Evolutionary conservation across 2,888 invertebrate genomes (phyloP).

Genomic region (Trachelus iudaicus): DNA sequence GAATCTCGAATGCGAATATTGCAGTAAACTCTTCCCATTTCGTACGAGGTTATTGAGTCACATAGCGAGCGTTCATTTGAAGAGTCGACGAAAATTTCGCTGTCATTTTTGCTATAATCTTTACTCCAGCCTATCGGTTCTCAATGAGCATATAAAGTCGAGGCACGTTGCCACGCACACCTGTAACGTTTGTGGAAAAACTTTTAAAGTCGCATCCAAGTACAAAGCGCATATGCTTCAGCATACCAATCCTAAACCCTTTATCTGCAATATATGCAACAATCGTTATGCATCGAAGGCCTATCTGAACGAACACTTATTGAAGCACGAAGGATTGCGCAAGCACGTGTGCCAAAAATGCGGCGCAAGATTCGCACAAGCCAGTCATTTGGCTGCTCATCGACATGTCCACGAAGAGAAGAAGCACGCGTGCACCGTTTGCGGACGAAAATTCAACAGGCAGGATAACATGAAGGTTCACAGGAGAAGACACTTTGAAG

Average conservation of each 20-base stretch:
- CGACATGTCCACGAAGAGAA: conserved; percentile 63
- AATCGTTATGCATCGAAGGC: conserved; percentile 63
- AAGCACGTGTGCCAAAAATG: conserved; percentile 62
- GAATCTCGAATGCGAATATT: conserved; percentile 62
- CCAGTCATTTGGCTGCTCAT: conserved; percentile 62
- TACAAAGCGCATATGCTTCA: conserved; percentile 61
- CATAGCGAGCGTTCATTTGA: conserved; percentile 61
- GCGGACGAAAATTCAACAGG: conserved; percentile 61
- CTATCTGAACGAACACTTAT: conserved; percentile 60
- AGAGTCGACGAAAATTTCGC: conserved; percentile 59
- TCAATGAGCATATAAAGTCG: conserved; percentile 61
- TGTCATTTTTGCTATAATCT: conserved; percentile 63
- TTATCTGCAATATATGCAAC: conserved; percentile 58
- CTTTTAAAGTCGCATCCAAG: conserved; percentile 61
- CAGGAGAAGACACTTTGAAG: conserved; percentile 56
- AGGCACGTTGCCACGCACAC: conserved; percentile 61
- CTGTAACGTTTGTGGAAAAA: conserved; percentile 60
- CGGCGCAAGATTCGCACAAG: conserved; percentile 62
- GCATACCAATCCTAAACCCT: conserved; percentile 62
- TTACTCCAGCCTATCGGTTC: conserved; percentile 59
- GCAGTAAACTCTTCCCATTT: conserved; percentile 62
- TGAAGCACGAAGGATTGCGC: conserved; percentile 61
- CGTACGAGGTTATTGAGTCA: conserved; percentile 61
- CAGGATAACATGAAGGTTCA: conserved; percentile 65
- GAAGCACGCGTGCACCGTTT: conserved; percentile 60